Evolutionary conservation across 1,140 invertebrate genomes (phyloP), one percentile per base, ranked within the genome.

Genomic region (Drosophila watanabei): DNA sequence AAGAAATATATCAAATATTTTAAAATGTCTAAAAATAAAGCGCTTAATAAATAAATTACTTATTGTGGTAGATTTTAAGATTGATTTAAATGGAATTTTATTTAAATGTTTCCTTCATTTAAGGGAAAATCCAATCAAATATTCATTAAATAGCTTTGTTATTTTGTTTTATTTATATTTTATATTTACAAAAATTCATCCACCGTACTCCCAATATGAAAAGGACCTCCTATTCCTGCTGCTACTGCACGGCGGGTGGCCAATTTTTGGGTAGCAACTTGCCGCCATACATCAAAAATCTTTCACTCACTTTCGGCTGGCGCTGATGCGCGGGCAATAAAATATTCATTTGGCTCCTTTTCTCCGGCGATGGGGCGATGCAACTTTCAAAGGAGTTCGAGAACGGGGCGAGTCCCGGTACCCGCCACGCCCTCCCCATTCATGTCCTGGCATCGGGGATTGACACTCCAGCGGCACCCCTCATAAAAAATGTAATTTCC

Each of bases 401-500:
- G 73, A 24, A n/a, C 20, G 18, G 71, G 71, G 37, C 33, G 58
- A 41, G 41, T 20, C 11, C 51, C 2, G 60, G 11, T 4, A 30
- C 24, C 45, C 32, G 61, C 16, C 48, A 49, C 39, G 66, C 64
- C 72, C 35, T 20, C 24, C 20, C 43, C 59, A 78, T 68, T 79
- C 78, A 79, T 52, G 58, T 32, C 69, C n/a, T n/a, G 56, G 46
- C 46, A 43, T 41, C 32, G 54, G 56, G 71, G 70, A 72, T 76
- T 83, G 81, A 83, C 76, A 84, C 81, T 80, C 58, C 69, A 46
- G 56, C 39, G 51, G 80, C 78, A 89, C 85, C 85, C 85, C 83
- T 89, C 81, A 89, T 89, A 79, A 89, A 89, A 88, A 85, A 89
- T 89, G 77, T 89, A 89, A 89, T 89, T 89, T 90, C 62, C 81